Evolutionary conservation across 2,888 invertebrate genomes (phyloP).

Genomic region (Meta bourneti): DNA sequence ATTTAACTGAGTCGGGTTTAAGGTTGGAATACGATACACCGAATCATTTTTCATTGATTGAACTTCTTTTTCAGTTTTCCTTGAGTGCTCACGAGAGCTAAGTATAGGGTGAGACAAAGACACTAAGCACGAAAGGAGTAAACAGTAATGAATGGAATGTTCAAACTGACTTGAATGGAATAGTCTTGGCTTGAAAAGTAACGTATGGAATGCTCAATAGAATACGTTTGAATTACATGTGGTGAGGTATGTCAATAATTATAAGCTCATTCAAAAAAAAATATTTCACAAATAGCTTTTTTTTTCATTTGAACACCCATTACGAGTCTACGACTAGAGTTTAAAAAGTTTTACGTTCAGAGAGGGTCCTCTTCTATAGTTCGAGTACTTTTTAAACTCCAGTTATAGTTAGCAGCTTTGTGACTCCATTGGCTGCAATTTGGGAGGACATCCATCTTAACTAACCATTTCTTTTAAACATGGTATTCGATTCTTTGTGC

Average conservation of each 20-base stretch:
- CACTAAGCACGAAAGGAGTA: constrained; percentile 34
- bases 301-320: constrained; percentile 12
- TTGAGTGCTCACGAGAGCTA: neutral
- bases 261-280: constrained; percentile 73
- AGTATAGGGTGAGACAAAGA: neutral
- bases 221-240: constrained; percentile 58
- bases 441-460: neutral
- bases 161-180: constrained; percentile 55
- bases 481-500: neutral
- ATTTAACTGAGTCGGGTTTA: too few species aligned
- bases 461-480: neutral
- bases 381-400: constrained; percentile 35
- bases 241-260: constrained; percentile 73
- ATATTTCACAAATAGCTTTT: constrained; percentile 46
- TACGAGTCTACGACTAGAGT: constrained; percentile 33
- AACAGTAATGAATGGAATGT: constrained; percentile 68
- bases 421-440: constrained; percentile 12
- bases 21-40: too few species aligned
- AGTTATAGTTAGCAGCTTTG: constrained; percentile 11
- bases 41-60: too few species aligned
- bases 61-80: neutral
- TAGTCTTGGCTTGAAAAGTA: constrained; percentile 45
- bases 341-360: constrained; percentile 5
- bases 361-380: neutral
- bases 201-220: constrained; percentile 66